Conservation (phyloP, 2,113 vertebrate species). For the Neotoma lepida region DNA sequence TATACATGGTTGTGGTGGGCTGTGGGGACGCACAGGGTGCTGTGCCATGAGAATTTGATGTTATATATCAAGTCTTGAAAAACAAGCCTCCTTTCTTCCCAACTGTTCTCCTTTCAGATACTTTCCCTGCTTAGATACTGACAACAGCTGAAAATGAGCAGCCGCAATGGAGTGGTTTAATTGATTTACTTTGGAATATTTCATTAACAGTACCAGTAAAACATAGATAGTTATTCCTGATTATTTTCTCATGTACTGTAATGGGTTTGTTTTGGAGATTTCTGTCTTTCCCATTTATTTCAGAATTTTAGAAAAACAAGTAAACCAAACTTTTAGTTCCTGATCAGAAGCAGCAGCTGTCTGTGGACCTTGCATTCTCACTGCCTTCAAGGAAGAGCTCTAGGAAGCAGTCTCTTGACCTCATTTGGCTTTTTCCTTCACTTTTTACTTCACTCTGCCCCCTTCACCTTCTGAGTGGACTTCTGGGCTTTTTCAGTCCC, state of each 20-base stretch:
- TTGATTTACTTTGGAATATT: background rate
- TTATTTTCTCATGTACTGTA: background rate
- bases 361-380: background rate
- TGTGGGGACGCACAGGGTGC: background rate
- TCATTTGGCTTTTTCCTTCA: background rate
- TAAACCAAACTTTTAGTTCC: background rate
- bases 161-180: background rate
- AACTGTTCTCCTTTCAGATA: background rate
- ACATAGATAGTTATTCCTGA: background rate
- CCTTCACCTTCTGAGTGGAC: background rate
- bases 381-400: background rate
- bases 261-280: background rate
- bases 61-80: background rate
- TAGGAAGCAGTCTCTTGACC: background rate
- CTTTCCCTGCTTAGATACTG: background rate
- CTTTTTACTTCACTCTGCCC: background rate
- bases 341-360: background rate
- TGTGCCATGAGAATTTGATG: background rate
- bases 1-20: background rate
- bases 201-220: background rate
- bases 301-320: background rate
- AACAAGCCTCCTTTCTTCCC: background rate
- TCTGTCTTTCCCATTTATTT: conserved; percentile 45
- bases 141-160: background rate
- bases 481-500: background rate